Conservation (phyloP, 2,888 invertebrate genomes). For the Xestia xanthographa region DNA sequence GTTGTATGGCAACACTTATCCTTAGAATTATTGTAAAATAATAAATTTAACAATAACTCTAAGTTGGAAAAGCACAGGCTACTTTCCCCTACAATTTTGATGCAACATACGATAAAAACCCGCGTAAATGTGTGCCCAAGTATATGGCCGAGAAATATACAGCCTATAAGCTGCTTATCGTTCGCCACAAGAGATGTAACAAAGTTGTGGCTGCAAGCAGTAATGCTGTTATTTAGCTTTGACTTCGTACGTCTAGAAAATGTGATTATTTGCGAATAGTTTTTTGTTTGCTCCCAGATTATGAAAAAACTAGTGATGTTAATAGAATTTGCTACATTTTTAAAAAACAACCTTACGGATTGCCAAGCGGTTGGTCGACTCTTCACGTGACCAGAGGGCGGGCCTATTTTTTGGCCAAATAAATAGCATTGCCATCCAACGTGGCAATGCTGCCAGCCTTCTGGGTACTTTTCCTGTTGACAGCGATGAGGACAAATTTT, state of each 20-base stretch:
- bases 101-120: constrained; percentile 4
- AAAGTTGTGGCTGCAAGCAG: constrained; percentile 43
- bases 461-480: too few relatives aligned
- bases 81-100: neutral
- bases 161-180: constrained; percentile 60
- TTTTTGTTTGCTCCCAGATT: neutral
- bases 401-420: too few relatives aligned
- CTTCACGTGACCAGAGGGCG: too few relatives aligned
- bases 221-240: constrained; percentile 19
- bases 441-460: too few relatives aligned
- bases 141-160: constrained; percentile 43
- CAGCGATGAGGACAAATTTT: too few relatives aligned
- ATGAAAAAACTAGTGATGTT: neutral
- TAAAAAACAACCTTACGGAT: too few relatives aligned
- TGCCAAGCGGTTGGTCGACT: too few relatives aligned
- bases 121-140: constrained; percentile 19
- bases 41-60: neutral
- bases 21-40: too few relatives aligned
- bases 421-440: too few relatives aligned
- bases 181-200: constrained; percentile 41
- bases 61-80: neutral
- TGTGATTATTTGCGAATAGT: neutral
- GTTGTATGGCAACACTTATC: too few relatives aligned
- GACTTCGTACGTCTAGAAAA: neutral
- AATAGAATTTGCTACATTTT: neutral